These are phyloP conservation scores for Hippolais icterina DNA, from an alignment of 2,113 vertebrate genomes.

Conservation along the genomic window DNA sequence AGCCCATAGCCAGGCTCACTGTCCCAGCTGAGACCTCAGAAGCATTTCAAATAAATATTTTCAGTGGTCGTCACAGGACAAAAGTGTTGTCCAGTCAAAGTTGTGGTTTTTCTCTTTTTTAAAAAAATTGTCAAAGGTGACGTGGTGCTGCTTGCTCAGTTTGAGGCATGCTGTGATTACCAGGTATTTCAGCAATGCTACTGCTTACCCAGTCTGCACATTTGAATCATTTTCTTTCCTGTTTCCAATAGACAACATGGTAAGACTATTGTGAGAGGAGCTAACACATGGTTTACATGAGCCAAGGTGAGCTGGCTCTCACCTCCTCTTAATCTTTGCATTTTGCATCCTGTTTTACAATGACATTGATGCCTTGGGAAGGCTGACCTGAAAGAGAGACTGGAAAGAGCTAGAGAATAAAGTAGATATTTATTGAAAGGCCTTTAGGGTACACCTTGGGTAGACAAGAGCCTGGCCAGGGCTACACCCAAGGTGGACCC, in stretches of 20 bases:
- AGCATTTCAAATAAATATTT: not conserved
- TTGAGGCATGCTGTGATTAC: not conserved
- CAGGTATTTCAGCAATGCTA: not conserved
- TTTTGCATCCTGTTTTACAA: not conserved
- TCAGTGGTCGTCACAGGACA: not conserved
- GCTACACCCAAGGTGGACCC: not conserved
- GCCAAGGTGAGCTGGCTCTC: not conserved
- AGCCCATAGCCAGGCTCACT: not conserved
- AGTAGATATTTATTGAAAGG: not conserved
- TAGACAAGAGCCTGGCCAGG: not conserved
- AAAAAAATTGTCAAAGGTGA: not conserved
- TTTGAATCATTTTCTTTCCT: not conserved
- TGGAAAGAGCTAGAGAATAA: not conserved
- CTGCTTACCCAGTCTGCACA: not conserved
- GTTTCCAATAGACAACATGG: not conserved
- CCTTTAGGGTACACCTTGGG: not conserved
- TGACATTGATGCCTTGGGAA: not conserved
- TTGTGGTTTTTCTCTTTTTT: not conserved
- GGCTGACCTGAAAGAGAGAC: not conserved
- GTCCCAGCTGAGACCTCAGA: not conserved
- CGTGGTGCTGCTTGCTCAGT: not conserved
- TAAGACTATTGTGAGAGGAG: not conserved
- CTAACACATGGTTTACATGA: rapidly evolving
- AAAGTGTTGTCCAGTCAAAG: not conserved
- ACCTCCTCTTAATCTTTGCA: not conserved